A percentile compares a stretch with the other conserved stretches of the same genome.
phyloP scores from a whole-genome alignment of 2,113 vertebrate genomes.

The Saimiri boliviensis region DNA sequence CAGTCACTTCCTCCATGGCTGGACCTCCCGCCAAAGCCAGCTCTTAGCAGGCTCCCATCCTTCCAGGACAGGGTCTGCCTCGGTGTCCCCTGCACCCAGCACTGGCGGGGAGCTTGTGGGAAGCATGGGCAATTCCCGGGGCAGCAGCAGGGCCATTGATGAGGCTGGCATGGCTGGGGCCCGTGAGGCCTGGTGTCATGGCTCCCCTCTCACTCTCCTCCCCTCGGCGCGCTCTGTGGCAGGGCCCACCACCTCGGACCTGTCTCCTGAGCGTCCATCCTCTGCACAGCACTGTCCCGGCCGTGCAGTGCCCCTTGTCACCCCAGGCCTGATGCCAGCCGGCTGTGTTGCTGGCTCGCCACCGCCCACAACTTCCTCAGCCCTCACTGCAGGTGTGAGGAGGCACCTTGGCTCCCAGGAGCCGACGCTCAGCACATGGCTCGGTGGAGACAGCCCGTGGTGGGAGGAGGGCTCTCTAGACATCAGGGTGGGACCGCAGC shows the following conservation, averaged over 20 bases:
- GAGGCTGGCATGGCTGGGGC: neutral
- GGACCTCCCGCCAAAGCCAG: neutral
- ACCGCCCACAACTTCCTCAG: rapidly evolving
- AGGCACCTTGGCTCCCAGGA: too few species aligned
- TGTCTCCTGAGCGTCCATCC: too few species aligned
- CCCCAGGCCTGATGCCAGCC: neutral
- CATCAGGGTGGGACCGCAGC: rapidly evolving
- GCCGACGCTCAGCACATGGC: rapidly evolving
- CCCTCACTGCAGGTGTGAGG: too few species aligned
- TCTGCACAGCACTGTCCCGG: neutral
- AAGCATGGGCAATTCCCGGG: rapidly evolving
- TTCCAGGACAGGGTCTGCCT: neutral
- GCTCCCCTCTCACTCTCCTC: rapidly evolving
- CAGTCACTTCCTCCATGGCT: rapidly evolving
- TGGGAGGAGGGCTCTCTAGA: neutral
- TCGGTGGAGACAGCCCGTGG: rapidly evolving
- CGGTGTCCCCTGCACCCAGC: rapidly evolving
- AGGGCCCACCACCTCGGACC: neutral
- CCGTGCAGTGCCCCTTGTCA: neutral
- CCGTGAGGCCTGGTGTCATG: rapidly evolving
- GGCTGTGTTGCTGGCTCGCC: neutral
- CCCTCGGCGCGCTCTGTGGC: rapidly evolving
- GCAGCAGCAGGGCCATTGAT: rapidly evolving
- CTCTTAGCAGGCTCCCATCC: neutral
- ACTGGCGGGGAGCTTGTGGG: neutral